phyloP scores from a whole-genome alignment of 1,140 invertebrate genomes.

The Heterodera schachtii region DNA sequence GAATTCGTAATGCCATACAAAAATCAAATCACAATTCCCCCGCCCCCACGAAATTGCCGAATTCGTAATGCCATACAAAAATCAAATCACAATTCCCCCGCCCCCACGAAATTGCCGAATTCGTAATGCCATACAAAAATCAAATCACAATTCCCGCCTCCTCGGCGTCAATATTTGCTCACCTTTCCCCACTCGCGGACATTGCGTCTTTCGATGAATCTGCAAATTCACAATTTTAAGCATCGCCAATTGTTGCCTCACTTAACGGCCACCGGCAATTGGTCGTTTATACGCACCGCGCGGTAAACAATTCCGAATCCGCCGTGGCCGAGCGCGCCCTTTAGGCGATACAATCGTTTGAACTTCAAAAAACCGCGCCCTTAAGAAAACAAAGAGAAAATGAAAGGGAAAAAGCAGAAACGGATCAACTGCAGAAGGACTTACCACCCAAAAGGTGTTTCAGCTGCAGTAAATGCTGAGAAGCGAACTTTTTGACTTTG shows the following conservation, averaged over 20 bases:
- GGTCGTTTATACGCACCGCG: slow-evolving; percentile 65
- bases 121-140: too few relatives aligned
- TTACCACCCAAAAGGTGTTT: slow-evolving; percentile 50
- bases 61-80: too few relatives aligned
- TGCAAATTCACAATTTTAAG: not conserved
- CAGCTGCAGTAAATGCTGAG: slow-evolving; percentile 47
- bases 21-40: too few relatives aligned
- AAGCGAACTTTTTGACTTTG: slow-evolving; percentile 55
- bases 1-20: too few relatives aligned
- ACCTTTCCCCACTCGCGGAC: slow-evolving; percentile 68
- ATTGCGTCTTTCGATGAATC: slow-evolving; percentile 67
- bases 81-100: too few relatives aligned
- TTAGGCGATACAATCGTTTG: slow-evolving; percentile 48
- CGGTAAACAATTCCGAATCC: slow-evolving; percentile 69
- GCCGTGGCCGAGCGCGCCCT: slow-evolving; percentile 58
- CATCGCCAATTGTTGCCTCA: not conserved
- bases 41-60: too few relatives aligned
- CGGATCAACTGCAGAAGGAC: slow-evolving; percentile 16
- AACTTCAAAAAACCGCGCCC: slow-evolving; percentile 51
- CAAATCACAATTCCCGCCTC: too few relatives aligned
- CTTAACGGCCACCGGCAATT: slow-evolving; percentile 67
- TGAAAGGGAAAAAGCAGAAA: slow-evolving; percentile 12
- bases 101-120: too few relatives aligned
- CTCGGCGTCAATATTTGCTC: not conserved
- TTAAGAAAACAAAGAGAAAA: slow-evolving; percentile 31